Conservation (phyloP, 2,888 invertebrate species). For the Steinernema hermaphroditum region DNA sequence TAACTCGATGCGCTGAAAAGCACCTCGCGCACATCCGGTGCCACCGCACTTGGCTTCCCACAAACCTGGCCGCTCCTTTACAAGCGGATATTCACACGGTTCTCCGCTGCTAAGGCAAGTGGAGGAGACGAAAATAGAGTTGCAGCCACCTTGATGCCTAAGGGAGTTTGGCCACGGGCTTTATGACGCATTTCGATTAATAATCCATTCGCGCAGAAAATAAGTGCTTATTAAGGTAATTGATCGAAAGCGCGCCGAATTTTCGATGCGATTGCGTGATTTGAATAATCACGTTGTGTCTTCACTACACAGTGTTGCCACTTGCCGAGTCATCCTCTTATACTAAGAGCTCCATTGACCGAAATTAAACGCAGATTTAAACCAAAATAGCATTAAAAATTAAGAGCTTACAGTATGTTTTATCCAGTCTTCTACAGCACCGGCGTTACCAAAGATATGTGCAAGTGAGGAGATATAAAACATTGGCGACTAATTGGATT, state of each 20-base stretch:
- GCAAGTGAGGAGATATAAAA: not conserved
- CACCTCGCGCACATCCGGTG: not conserved
- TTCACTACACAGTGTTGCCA: conserved; percentile 5
- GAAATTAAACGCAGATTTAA: no score
- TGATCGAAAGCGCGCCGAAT: not conserved
- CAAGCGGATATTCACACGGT: not conserved
- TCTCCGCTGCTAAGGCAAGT: not conserved
- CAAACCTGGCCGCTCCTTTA: not conserved
- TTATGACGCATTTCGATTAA: not conserved
- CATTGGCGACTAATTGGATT: no score
- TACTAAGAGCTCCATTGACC: no score
- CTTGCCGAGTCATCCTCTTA: not conserved
- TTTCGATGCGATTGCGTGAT: conserved; percentile 17
- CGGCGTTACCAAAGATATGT: not conserved
- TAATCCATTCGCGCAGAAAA: not conserved
- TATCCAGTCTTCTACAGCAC: not conserved
- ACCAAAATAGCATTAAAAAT: not conserved
- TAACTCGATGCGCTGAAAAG: not conserved
- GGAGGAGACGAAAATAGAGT: not conserved
- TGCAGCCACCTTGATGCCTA: not conserved
- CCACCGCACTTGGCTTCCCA: not conserved
- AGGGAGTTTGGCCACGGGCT: not conserved
- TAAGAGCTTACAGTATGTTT: not conserved
- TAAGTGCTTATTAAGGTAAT: conserved; percentile 17
- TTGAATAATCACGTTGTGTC: conserved; percentile 16